Evolutionary conservation across 2,113 vertebrate genomes (phyloP), one percentile per base, ranked within the genome.

Genomic region (Glareola pratincola): DNA sequence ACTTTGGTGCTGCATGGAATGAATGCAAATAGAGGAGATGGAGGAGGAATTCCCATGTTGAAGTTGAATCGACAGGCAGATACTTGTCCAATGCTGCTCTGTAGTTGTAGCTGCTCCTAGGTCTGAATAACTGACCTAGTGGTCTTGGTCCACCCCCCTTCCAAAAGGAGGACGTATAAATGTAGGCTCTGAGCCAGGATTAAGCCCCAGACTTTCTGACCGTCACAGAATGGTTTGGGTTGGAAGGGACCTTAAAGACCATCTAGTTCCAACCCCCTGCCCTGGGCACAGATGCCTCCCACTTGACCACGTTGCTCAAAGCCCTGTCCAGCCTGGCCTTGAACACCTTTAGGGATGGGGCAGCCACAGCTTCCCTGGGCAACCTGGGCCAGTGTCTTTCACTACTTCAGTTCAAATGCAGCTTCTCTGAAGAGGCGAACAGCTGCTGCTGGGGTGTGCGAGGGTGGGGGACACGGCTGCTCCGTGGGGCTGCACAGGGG

Each of bases 401-500:
- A 10, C 45, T 73, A 23, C n/a, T 29, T 94, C 32, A 27, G 17
- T 8, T 48, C 12, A 41, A 56, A 64, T 56, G 13, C 2, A 34
- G 0, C 30, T 48, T 75, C 32, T 64, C 7, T 17, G 19, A 22
- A 3, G 2, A 59, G 23, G 14, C 1, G 1, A 34, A 15, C 26
- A 10, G 8, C 8, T 50, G 3, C 14, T 0, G 2, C 1, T 60
- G 37, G 9, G 39, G 20, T 84, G 62, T 29, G 23, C 0, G 1
- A 56, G 73, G 39, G 30, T 51, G 37, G 62, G 83, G 45, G 27
- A 73, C 53, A 6, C 19, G 4, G 36, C 23, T 0, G 0, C 43
- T 51, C 37, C 6, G 0, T 1, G 37, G 64, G 7, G 26, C 15
- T 8, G 24, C 9, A 9, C 9, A 3, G 21, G 0, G 0, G 9